phyloP scores from a whole-genome alignment of 2,797 vertebrate species.

The Sebastes cheni region DNA sequence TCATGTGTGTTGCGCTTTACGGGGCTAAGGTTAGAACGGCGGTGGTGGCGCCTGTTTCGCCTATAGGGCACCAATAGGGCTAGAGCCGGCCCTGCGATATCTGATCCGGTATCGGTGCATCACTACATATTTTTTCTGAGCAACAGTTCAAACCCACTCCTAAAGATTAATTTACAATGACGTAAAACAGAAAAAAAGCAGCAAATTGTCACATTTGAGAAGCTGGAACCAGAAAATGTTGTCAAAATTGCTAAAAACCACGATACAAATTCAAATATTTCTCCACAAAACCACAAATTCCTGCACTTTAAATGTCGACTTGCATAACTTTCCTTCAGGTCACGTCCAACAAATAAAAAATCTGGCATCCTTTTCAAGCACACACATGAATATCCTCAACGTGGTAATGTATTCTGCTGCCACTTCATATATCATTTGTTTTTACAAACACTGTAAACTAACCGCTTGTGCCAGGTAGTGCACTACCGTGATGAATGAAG shows the following conservation, averaged over 20 bases:
- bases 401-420: not conserved
- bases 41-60: too few species aligned
- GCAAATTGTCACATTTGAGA: too few species aligned
- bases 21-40: too few species aligned
- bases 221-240: too few species aligned
- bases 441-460: conserved; percentile 19
- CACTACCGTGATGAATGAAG: conserved; percentile 44
- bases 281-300: not conserved
- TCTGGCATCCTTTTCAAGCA: not conserved
- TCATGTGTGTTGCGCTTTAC: too few species aligned
- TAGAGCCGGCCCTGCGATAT: too few species aligned
- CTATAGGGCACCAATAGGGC: too few species aligned
- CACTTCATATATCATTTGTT: not conserved
- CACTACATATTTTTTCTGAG: not conserved
- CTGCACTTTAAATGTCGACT: not conserved
- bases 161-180: not conserved
- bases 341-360: not conserved
- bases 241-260: not conserved
- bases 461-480: conserved; percentile 22
- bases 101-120: too few species aligned
- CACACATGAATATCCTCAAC: not conserved
- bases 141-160: not conserved
- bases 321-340: not conserved
- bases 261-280: not conserved
- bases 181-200: not conserved